Base-by-base conservation (phyloP, 2,888 invertebrate species). In the Metellina segmentata region DNA sequence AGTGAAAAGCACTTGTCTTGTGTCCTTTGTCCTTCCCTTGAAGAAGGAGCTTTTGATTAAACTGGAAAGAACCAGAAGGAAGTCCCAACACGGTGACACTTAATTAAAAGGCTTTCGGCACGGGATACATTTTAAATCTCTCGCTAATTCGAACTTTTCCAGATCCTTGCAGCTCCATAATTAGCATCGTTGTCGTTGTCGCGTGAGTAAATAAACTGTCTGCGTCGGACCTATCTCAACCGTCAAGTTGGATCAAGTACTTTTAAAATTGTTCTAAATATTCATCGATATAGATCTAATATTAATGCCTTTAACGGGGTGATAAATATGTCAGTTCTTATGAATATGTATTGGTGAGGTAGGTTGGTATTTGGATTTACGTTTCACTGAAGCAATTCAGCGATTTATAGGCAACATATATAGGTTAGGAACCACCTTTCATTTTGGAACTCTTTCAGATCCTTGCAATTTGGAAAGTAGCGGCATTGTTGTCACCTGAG, bases 31-130 rank as follows among this genome's bases (percentile, higher is more conserved):
- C 85, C 75, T 72, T 71, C 51, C 49, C 49, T 19, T 1, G 19
- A 49, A 78, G 52, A 72, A 19, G 72, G 61, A 53, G 16, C 48
- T 71, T 71, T 61, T 85, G 74, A 85, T 85, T 85, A 85, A 85
- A 74, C 85, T 53, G 74, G 74, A 85, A 85, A 85, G 85, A 52
- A 74, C 74, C 74, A 74, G 71, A 5, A 6, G 48, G 34, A 7
- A 9, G 75, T 34, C 72, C 49, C n/a, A 8, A 6, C 8, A 20
- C 0, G 13, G 11, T n/a, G n/a, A 61, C 74, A 61, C 53, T 85
- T 85, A 85, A 85, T 74, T 85, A 71, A 82, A 85, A 74, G 19
- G 20, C n/a, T 16, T 51, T 77, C 7, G 51, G n/a, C 1, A 19
- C 1, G 61, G 6, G 61, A 11, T 52, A 79, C 52, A 52, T 78